phyloP scores from a whole-genome alignment of 1,140 invertebrate species.

The Pogonognathellus flavescens region DNA sequence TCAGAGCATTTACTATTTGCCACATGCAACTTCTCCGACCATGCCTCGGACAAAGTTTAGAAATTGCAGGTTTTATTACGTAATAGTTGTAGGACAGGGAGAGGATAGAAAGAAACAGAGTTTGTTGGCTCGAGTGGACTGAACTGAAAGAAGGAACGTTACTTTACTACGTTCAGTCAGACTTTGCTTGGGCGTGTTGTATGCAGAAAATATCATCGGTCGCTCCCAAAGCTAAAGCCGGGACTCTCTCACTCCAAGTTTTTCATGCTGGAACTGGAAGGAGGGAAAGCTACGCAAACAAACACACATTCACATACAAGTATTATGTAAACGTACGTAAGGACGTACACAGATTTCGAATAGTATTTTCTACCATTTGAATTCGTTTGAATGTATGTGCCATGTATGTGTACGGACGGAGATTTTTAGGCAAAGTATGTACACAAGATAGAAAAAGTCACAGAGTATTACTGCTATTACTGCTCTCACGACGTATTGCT shows the following conservation, averaged over 20 bases:
- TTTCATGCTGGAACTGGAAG: not conserved
- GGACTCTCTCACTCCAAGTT: not conserved
- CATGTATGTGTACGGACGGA: not conserved
- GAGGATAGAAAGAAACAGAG: slow-evolving; percentile 13
- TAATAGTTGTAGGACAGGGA: slow-evolving; percentile 43
- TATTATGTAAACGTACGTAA: not conserved
- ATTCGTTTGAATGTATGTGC: slow-evolving; percentile 6
- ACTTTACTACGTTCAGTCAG: slow-evolving; percentile 32
- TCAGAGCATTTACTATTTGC: not conserved
- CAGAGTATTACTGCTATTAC: too few relatives aligned
- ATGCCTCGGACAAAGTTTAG: slow-evolving; percentile 33
- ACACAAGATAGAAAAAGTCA: not conserved
- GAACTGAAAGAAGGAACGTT: not conserved
- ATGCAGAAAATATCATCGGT: slow-evolving; percentile 54
- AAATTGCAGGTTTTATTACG: slow-evolving; percentile 48
- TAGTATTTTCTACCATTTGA: slow-evolving; percentile 11
- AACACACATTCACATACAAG: not conserved
- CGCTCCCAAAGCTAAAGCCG: slow-evolving; percentile 1
- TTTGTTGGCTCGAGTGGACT: slow-evolving; percentile 18
- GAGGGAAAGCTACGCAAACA: slow-evolving; percentile 29
- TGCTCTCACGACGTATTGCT: too few relatives aligned
- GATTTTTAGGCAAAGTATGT: slow-evolving; percentile 36
- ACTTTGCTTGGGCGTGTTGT: slow-evolving; percentile 33
- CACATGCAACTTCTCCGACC: slow-evolving; percentile 16
- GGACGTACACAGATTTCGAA: slow-evolving; percentile 17